Conservation (phyloP, 2,797 vertebrate species). For the Pseudopleuronectes americanus region DNA sequence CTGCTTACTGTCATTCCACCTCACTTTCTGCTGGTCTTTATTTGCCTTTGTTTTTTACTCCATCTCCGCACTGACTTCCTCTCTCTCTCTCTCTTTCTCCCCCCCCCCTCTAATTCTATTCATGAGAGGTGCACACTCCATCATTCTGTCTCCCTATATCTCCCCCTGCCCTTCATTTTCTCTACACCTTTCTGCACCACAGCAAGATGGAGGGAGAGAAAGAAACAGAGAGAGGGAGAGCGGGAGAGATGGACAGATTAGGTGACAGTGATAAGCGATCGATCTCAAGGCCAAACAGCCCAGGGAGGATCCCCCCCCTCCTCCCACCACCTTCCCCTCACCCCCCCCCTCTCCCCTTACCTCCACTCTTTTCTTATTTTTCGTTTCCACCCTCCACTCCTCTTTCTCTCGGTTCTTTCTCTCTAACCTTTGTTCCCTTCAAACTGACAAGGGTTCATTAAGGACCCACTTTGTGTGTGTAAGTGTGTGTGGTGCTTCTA, state of each 20-base stretch:
- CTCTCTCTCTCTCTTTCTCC: conserved; percentile 40
- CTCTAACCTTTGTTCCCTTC: conserved; percentile 73
- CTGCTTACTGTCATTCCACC: conserved; percentile 61
- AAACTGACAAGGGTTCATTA: conserved; percentile 80
- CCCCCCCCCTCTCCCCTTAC: background rate
- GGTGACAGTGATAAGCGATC: conserved; percentile 82
- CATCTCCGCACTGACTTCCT: conserved; percentile 63
- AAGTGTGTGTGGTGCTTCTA: conserved; percentile 29
- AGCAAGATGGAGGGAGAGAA: conserved; percentile 41
- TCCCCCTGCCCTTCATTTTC: conserved; percentile 78
- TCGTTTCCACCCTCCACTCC: conserved; percentile 24
- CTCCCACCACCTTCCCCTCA: background rate
- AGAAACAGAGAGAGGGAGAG: conserved; percentile 7
- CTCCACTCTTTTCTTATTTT: conserved; percentile 39
- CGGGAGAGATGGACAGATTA: conserved; percentile 79
- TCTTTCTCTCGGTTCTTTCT: conserved; percentile 43
- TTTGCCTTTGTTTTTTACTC: conserved; percentile 76
- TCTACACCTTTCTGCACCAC: conserved; percentile 65
- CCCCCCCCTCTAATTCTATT: conserved; percentile 77
- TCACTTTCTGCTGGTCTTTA: conserved; percentile 69
- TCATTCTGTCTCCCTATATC: conserved; percentile 77
- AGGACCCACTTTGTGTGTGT: conserved; percentile 66
- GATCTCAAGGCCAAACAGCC: conserved; percentile 79
- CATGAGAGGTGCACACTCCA: conserved; percentile 74
- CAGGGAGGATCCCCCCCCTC: conserved; percentile 36